Conservation (phyloP, 2,888 invertebrate species). For the Syrista parreyssii region DNA sequence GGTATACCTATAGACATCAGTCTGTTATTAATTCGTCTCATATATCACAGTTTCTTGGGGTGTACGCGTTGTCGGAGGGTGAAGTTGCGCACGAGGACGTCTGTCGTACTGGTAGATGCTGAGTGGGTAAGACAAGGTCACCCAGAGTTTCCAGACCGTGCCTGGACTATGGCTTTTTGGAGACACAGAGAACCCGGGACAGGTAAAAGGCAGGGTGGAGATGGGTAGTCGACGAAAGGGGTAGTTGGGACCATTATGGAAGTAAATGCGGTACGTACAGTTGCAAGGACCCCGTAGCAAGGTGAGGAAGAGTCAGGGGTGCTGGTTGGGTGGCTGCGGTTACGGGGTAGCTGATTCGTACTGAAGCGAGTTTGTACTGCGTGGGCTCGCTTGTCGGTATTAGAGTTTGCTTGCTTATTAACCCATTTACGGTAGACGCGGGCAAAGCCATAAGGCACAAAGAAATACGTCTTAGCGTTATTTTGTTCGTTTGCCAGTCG, state of each 20-base stretch:
- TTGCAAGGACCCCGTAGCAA: no score
- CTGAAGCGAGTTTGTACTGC: background rate
- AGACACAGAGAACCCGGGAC: background rate
- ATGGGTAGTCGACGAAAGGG: background rate
- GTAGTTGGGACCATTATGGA: background rate
- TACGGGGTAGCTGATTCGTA: background rate
- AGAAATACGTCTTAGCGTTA: conserved; percentile 44
- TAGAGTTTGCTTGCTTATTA: conserved; percentile 46
- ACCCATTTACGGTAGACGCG: conserved; percentile 42
- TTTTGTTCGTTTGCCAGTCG: conserved; percentile 33
- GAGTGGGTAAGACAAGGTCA: no score
- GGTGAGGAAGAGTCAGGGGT: no score
- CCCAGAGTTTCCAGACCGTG: no score
- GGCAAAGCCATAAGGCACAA: conserved; percentile 40
- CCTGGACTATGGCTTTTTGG: no score
- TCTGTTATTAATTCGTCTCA: conserved; percentile 45
- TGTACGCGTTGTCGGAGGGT: conserved; percentile 26
- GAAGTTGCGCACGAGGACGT: background rate
- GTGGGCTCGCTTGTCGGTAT: conserved; percentile 33
- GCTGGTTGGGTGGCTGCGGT: background rate
- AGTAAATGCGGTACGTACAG: no score
- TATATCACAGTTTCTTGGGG: conserved; percentile 41
- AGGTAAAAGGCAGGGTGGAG: background rate
- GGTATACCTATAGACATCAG: conserved; percentile 13
- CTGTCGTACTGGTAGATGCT: background rate